These are phyloP conservation scores for Drosophila sordidula DNA, from an alignment of 2,888 invertebrate species.

Conservation along the genomic window DNA sequence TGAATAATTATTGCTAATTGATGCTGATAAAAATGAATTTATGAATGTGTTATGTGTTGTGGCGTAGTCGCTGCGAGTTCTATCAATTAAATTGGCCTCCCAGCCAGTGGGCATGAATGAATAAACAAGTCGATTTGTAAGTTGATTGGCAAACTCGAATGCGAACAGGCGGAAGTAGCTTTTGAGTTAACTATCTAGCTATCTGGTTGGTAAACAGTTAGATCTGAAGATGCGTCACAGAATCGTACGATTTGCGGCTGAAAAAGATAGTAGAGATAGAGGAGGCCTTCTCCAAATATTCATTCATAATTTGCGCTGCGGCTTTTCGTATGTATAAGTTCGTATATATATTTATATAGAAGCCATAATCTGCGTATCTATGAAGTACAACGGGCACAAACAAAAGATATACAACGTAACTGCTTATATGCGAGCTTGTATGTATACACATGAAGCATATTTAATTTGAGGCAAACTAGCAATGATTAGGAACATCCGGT, in stretches of 20 bases:
- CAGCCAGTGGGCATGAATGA: slow-evolving; percentile 57
- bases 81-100: slow-evolving; percentile 72
- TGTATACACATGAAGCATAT: slow-evolving; percentile 69
- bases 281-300: slow-evolving; percentile 37
- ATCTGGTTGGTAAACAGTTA: slow-evolving; percentile 45
- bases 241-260: slow-evolving; percentile 30
- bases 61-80: slow-evolving; percentile 50
- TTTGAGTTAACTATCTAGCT: slow-evolving; percentile 42
- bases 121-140: slow-evolving; percentile 59
- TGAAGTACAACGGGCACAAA: slow-evolving; percentile 67
- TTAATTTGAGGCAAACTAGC: slow-evolving; percentile 85
- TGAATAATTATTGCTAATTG: slow-evolving; percentile 82
- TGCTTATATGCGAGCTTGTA: slow-evolving; percentile 16
- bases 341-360: neutral
- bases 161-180: slow-evolving; percentile 37
- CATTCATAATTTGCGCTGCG: slow-evolving; percentile 72
- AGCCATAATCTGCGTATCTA: slow-evolving; percentile 48
- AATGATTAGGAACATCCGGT: slow-evolving; percentile 85
- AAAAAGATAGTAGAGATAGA: slow-evolving; percentile 16
- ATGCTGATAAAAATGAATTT: slow-evolving; percentile 77
- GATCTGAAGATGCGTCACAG: slow-evolving; percentile 48
- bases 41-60: slow-evolving; percentile 63
- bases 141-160: slow-evolving; percentile 60
- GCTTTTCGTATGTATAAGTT: slow-evolving; percentile 18
- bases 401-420: slow-evolving; percentile 69